Evolutionary conservation across 2,888 invertebrate species (phyloP), one percentile per base, ranked within the genome.

Genomic region (Cacoxenus indagator): DNA sequence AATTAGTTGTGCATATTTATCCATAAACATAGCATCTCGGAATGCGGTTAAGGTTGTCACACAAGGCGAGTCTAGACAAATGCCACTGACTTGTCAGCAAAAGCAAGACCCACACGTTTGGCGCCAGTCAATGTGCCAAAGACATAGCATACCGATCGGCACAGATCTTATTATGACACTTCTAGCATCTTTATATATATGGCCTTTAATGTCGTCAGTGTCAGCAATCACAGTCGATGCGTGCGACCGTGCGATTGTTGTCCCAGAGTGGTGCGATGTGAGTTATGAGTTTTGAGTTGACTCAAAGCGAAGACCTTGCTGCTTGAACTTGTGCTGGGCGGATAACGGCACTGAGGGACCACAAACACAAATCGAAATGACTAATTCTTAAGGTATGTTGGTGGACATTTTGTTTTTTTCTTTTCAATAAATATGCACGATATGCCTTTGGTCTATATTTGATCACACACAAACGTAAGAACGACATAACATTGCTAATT

Each of bases 291-390:
- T 37, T 37, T 4, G 37, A 11, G 37, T 14, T 37, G 37, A 11
- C n/a, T 48, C n/a, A 48, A 19, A n/a, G 8, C 9, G 4, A 14
- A 67, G 82, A 73, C 79, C 79, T 80, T 80, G 82, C 74, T 62
- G 78, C 82, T 81, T 80, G 79, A 80, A 80, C 79, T 80, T 80
- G 82, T 73, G 77, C 73, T n/a, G n/a, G n/a, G n/a, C n/a, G n/a
- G n/a, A n/a, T n/a, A n/a, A n/a, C n/a, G n/a, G n/a, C n/a, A n/a
- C n/a, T n/a, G n/a, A n/a, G n/a, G n/a, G 78, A 73, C 78, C 6
- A n/a, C 48, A n/a, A 48, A 37, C 37, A 11, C 14, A 11, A 37
- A 37, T 14, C 14, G 14, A 37, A 37, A 1, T 37, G 37, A 11
- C 37, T 37, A 37, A 37, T 11, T 37, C 9, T 5, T 2, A 11